These are phyloP conservation scores for Symphodus melops DNA, from an alignment of 2,113 vertebrate species.

Conservation along the genomic window DNA sequence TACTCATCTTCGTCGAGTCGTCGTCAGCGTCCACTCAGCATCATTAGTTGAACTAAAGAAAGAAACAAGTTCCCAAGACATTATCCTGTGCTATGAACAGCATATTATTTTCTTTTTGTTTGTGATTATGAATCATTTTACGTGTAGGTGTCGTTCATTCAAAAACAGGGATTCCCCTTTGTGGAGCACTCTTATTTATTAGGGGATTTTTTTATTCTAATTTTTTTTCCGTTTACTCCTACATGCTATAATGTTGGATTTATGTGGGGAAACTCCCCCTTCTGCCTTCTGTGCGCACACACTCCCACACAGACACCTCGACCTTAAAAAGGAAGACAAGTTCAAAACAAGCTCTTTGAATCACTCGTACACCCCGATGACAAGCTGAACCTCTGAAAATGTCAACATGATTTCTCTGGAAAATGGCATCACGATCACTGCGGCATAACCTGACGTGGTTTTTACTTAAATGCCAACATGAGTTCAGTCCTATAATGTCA, in stretches of 20 bases:
- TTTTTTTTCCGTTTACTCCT: conserved; percentile 22
- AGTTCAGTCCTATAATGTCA: conserved; percentile 57
- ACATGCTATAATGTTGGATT: conserved; percentile 11
- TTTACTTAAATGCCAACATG: conserved; percentile 58
- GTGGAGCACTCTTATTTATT: conserved; percentile 11
- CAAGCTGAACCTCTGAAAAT: conserved; percentile 62
- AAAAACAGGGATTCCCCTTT: conserved; percentile 21
- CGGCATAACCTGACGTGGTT: conserved; percentile 41
- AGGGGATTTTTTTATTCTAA: conserved; percentile 1
- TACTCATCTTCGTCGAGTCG: neutral
- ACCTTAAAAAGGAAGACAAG: conserved; percentile 18
- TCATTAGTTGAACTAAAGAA: neutral
- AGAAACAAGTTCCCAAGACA: neutral
- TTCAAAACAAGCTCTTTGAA: conserved; percentile 40
- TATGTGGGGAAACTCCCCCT: neutral
- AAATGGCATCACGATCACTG: conserved; percentile 48
- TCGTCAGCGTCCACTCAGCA: neutral
- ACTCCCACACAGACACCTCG: neutral
- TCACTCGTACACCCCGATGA: conserved; percentile 27
- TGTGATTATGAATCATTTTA: conserved; percentile 25
- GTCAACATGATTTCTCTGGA: conserved; percentile 53
- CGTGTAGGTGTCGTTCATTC: conserved; percentile 16
- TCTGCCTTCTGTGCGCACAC: neutral
- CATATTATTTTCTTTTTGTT: neutral
- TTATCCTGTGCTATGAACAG: conserved; percentile 8